phyloP scores from a whole-genome alignment of 2,113 vertebrate genomes.

The Bubo scandiacus region DNA sequence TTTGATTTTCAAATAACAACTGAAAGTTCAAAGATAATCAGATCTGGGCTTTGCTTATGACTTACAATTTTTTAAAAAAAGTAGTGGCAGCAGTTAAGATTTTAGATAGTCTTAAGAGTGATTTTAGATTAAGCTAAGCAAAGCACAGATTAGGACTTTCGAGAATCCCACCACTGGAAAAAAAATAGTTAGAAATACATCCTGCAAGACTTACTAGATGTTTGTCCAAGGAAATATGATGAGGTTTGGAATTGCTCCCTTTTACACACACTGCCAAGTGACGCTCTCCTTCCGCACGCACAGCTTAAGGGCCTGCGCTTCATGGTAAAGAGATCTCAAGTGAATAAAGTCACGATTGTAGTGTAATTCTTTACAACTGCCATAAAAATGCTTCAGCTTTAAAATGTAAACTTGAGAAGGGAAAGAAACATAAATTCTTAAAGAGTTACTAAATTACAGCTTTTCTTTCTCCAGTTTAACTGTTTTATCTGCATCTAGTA shows the following conservation, averaged over 20 bases:
- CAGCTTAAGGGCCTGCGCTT: not conserved
- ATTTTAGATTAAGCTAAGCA: not conserved
- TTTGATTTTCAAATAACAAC: not conserved
- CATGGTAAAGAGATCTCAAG: not conserved
- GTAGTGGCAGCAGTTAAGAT: not conserved
- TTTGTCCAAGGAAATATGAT: not conserved
- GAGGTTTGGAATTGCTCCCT: not conserved
- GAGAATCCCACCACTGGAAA: not conserved
- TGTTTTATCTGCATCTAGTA: not conserved
- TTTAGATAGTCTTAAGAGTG: not conserved
- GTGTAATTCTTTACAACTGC: slow-evolving; percentile 23
- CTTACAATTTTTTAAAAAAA: not conserved
- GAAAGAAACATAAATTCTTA: slow-evolving; percentile 7
- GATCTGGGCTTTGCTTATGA: not conserved
- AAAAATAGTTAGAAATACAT: not conserved
- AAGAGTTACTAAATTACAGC: slow-evolving; percentile 27
- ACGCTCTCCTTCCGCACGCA: not conserved
- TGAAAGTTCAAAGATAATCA: not conserved
- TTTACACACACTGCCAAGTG: not conserved
- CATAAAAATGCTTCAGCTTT: slow-evolving; percentile 8
- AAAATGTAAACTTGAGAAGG: not conserved
- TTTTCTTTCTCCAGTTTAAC: not conserved
- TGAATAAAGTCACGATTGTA: not conserved
- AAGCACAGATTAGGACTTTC: not conserved
- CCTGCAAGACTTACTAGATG: not conserved